These are phyloP conservation scores for Tiphia femorata DNA, from an alignment of 2,888 invertebrate genomes.

Conservation along the genomic window DNA sequence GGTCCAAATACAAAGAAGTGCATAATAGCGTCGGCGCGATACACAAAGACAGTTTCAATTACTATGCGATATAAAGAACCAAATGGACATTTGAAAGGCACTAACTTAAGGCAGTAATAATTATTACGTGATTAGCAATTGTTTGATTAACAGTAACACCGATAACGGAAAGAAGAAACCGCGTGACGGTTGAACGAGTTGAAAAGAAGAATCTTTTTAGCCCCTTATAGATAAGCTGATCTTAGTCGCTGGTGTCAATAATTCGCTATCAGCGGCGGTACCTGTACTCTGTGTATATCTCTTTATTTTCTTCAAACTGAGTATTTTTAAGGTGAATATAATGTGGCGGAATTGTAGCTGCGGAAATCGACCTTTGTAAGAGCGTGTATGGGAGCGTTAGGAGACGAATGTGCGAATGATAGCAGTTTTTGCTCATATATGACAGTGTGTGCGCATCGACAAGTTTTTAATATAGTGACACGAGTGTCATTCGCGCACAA, in stretches of 20 bases:
- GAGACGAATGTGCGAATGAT: neutral
- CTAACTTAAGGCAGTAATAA: slow-evolving; percentile 54
- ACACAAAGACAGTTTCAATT: slow-evolving; percentile 52
- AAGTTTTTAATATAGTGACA: slow-evolving; percentile 38
- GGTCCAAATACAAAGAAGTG: slow-evolving; percentile 28
- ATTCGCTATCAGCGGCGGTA: slow-evolving; percentile 50
- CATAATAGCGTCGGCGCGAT: slow-evolving; percentile 44
- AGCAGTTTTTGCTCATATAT: slow-evolving; percentile 18
- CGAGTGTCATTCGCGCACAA: slow-evolving; percentile 45
- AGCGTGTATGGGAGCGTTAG: neutral
- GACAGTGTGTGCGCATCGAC: slow-evolving; percentile 28
- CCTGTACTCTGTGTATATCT: slow-evolving; percentile 59
- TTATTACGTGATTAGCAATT: slow-evolving; percentile 48
- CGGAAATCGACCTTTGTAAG: slow-evolving; percentile 1
- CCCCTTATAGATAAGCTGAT: slow-evolving; percentile 48
- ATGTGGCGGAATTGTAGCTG: neutral
- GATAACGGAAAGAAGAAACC: slow-evolving; percentile 24
- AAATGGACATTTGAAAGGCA: slow-evolving; percentile 52
- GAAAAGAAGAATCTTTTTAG: slow-evolving; percentile 41
- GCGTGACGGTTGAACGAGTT: slow-evolving; percentile 23
- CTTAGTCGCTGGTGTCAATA: slow-evolving; percentile 48
- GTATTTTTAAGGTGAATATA: slow-evolving; percentile 51
- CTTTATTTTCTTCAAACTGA: slow-evolving; percentile 51
- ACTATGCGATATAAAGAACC: slow-evolving; percentile 47
- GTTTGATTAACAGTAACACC: slow-evolving; percentile 27